A percentile compares a stretch with the other conserved stretches of the same genome.
phyloP scores from a whole-genome alignment of 2,888 invertebrate species.

The Caenorhabditis sp. region DNA sequence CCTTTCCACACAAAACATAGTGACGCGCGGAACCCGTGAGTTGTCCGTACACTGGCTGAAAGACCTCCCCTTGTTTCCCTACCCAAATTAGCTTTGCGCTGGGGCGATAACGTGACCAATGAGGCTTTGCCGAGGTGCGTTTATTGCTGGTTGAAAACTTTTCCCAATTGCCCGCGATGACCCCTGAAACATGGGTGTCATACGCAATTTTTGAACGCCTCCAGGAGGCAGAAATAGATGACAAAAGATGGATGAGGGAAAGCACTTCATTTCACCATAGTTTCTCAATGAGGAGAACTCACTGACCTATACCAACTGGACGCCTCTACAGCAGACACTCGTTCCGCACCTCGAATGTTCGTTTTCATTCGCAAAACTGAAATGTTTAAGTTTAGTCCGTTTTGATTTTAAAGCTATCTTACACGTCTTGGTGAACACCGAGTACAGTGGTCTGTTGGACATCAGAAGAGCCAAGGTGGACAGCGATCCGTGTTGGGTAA shows the following conservation, averaged over 20 bases:
- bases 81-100: conserved; percentile 74
- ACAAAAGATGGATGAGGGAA: neutral
- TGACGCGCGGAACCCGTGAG: conserved; percentile 33
- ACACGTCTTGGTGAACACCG: conserved; percentile 50
- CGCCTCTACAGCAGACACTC: conserved; percentile 9
- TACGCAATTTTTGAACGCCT: conserved; percentile 80
- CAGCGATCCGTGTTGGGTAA: conserved; percentile 41
- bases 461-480: conserved; percentile 38
- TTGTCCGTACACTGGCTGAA: conserved; percentile 33
- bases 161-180: conserved; percentile 81
- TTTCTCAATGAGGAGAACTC: neutral
- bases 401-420: neutral
- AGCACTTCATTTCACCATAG: neutral
- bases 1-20: conserved; percentile 6
- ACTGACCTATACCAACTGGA: conserved; percentile 39
- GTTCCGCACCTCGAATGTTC: conserved; percentile 19
- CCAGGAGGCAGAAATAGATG: conserved; percentile 41
- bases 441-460: conserved; percentile 45
- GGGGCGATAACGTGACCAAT: conserved; percentile 83
- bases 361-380: conserved; percentile 36
- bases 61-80: neutral
- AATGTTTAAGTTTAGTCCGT: neutral
- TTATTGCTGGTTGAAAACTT: conserved; percentile 83
- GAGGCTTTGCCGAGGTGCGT: conserved; percentile 83
- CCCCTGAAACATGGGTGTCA: conserved; percentile 78